Evolutionary conservation across 2,888 invertebrate species (phyloP).

Genomic region (Gisinianus flammeolus): DNA sequence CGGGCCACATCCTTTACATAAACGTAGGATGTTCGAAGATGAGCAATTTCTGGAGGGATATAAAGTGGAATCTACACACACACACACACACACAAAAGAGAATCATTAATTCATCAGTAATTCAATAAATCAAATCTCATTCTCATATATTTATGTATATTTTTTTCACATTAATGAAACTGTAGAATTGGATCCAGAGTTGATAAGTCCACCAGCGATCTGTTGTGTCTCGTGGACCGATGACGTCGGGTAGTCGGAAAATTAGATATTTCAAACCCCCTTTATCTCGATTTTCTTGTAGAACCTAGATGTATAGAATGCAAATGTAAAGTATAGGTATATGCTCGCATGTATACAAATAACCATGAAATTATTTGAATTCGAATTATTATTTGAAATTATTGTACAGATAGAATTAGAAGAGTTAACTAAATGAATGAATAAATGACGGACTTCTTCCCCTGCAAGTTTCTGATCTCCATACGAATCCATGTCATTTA

Average conservation of each 20-base stretch:
- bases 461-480: conserved; percentile 62
- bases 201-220: conserved; percentile 64
- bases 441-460: conserved; percentile 61
- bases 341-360: too few species aligned
- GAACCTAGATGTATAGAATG: conserved; percentile 25
- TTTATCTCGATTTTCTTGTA: conserved; percentile 25
- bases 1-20: conserved; percentile 63
- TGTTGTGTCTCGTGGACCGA: conserved; percentile 64
- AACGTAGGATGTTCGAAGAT: conserved; percentile 62
- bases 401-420: too few species aligned
- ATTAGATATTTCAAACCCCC: conserved; percentile 59
- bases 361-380: too few species aligned
- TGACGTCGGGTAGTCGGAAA: conserved; percentile 64
- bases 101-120: background rate
- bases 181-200: conserved; percentile 62
- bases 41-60: conserved; percentile 60
- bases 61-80: conserved; percentile 59
- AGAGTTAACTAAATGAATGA: too few species aligned
- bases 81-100: too few species aligned
- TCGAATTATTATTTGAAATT: background rate
- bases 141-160: background rate
- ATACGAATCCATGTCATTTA: conserved; percentile 61
- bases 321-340: too few species aligned
- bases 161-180: conserved; percentile 55
- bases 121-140: background rate